Conservation (phyloP, 1,140 invertebrate genomes). For the Bombus consobrinus region DNA sequence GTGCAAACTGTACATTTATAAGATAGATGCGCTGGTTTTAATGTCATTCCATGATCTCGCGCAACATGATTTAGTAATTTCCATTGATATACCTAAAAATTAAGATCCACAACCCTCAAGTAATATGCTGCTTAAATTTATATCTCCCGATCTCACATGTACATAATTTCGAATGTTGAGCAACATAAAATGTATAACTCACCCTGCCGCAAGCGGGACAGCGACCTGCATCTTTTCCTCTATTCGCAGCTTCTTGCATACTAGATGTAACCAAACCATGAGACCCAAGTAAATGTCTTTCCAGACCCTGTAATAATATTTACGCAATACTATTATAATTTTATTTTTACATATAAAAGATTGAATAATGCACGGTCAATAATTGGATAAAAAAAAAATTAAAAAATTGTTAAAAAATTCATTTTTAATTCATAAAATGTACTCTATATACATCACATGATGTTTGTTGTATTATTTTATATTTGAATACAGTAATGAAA, state of each 20-base stretch:
- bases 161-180: slow-evolving; percentile 6
- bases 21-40: slow-evolving; percentile 95
- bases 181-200: slow-evolving; percentile 72
- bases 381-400: neutral
- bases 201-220: slow-evolving; percentile 96
- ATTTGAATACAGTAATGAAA: neutral
- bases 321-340: neutral
- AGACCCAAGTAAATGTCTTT: slow-evolving; percentile 95
- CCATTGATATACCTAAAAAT: slow-evolving; percentile 93
- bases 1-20: slow-evolving; percentile 98
- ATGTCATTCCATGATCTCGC: slow-evolving; percentile 93
- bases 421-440: neutral
- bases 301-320: slow-evolving; percentile 87
- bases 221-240: slow-evolving; percentile 95
- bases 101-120: slow-evolving; percentile 34
- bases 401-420: neutral
- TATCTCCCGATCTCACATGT: neutral
- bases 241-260: slow-evolving; percentile 97
- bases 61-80: slow-evolving; percentile 95
- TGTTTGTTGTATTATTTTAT: neutral
- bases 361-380: neutral
- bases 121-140: neutral
- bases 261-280: slow-evolving; percentile 97
- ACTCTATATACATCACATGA: neutral
- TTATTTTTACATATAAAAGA: neutral